Base-by-base conservation (phyloP, 2,888 invertebrate genomes). In the Caenorhabditis angaria region DNA sequence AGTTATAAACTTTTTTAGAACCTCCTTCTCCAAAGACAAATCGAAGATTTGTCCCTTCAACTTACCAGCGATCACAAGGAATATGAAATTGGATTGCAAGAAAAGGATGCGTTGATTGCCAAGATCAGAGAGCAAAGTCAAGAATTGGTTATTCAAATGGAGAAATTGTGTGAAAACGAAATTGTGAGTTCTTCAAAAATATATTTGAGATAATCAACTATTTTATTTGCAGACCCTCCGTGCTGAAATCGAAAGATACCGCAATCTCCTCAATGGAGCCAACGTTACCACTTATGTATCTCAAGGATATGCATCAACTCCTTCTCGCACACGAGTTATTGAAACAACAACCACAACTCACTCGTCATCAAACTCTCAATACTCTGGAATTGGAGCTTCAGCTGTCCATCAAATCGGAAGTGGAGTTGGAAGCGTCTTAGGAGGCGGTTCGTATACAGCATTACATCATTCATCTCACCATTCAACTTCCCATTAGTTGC, bases 221-320 rank as follows among this genome's bases (percentile, higher is more conserved):
- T 63, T 68, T 54, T n/a, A n/a, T n/a, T n/a, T n/a, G n/a, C 59
- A 72, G 72, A 64, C 72, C 25, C 67, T 72, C 50, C 72, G 61
- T 8, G 61, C 65, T 10, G 72, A 72, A 59, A 72, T 72, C 55
- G 72, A 64, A 29, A 53, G 67, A 18, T 72, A 72, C 51, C 72
- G 72, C 14, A 28, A 55, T 2, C 65, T 72, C 1, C 55, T 72
- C 10, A 65, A 59, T 22, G 61, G 61, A 1, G 72, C 72, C 12
- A 72, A 72, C 48, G 72, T 72, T 12, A 68, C 72, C 22, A 72
- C 72, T 10, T 67, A 72, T 48, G 20, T 67, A 18, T 57, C 61
- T 22, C 6, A 41, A 18, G 41, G 41, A 10, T 3, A 14, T 14
- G 41, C 41, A 8, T 5, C 32, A 32, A n/a, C n/a, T n/a, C 18